A percentile compares a stretch with the other conserved stretches of the same genome.
These are phyloP conservation scores for Rambutsinella grinnellia DNA, from an alignment of 2,888 invertebrate species.

Conservation along the genomic window DNA sequence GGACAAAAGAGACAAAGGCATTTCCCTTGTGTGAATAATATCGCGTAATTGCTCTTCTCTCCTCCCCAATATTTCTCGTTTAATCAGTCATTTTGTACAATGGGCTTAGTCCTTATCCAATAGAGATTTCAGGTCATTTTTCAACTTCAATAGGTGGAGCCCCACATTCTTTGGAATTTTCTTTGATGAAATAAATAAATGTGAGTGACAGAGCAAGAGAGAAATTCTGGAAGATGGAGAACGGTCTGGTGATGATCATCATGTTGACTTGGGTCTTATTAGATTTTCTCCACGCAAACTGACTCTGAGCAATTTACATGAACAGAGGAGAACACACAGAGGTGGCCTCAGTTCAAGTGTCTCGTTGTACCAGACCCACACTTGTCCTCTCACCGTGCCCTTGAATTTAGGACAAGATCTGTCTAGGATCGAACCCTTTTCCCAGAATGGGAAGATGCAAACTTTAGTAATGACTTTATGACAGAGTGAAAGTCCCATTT, in stretches of 20 bases:
- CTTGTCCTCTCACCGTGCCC: too few relatives aligned
- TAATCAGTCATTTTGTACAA: constrained; percentile 47
- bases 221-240: neutral
- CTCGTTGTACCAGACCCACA: too few relatives aligned
- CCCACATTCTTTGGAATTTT: neutral
- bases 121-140: too few relatives aligned
- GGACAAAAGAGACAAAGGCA: neutral
- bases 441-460: neutral
- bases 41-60: constrained; percentile 22
- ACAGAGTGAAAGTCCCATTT: neutral
- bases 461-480: too few relatives aligned
- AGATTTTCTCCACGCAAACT: constrained; percentile 33
- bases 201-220: constrained; percentile 8
- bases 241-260: constrained; percentile 10
- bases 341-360: neutral
- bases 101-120: constrained; percentile 3
- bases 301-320: constrained; percentile 37
- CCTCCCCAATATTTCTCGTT: constrained; percentile 17
- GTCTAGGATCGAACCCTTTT: too few relatives aligned
- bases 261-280: constrained; percentile 43
- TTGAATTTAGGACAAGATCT: neutral
- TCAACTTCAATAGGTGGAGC: too few relatives aligned
- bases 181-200: constrained; percentile 1
- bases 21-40: neutral
- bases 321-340: neutral